Conservation (phyloP, 2,113 vertebrate species). For the Orthonyx spaldingii region DNA sequence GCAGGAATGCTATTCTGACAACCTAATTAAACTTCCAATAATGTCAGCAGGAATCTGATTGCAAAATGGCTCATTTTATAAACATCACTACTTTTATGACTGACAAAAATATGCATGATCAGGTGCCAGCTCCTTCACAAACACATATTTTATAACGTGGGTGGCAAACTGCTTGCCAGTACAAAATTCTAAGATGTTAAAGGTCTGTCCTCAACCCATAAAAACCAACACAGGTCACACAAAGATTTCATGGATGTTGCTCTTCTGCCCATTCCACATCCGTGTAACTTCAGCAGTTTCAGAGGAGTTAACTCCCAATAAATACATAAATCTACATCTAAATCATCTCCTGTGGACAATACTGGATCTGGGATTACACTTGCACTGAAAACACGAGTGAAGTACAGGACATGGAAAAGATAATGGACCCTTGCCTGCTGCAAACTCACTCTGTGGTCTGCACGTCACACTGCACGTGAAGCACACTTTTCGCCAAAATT, state of each 20-base stretch:
- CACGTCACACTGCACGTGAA: neutral
- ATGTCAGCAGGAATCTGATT: conserved; percentile 47
- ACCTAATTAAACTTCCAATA: conserved; percentile 53
- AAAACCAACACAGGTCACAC: neutral
- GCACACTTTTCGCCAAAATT: conserved; percentile 3
- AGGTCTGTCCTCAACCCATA: neutral
- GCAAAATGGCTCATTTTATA: conserved; percentile 52
- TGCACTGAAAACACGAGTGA: neutral
- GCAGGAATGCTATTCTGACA: conserved; percentile 31
- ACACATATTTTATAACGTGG: neutral
- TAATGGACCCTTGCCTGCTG: neutral
- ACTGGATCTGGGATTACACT: neutral
- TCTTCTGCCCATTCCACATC: neutral
- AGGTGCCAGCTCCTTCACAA: conserved; percentile 42
- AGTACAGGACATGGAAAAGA: conserved; percentile 26
- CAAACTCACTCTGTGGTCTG: neutral
- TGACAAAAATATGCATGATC: conserved; percentile 14
- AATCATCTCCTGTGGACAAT: neutral
- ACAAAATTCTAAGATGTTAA: neutral
- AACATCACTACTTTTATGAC: conserved; percentile 39
- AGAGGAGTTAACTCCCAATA: neutral
- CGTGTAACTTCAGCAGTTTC: neutral
- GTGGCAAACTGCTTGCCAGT: neutral
- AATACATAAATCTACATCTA: neutral
- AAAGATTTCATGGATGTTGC: neutral